A percentile compares a stretch with the other conserved stretches of the same genome.
Conservation (phyloP, 2,797 vertebrate genomes). For the Nyctalus aviator region DNA sequence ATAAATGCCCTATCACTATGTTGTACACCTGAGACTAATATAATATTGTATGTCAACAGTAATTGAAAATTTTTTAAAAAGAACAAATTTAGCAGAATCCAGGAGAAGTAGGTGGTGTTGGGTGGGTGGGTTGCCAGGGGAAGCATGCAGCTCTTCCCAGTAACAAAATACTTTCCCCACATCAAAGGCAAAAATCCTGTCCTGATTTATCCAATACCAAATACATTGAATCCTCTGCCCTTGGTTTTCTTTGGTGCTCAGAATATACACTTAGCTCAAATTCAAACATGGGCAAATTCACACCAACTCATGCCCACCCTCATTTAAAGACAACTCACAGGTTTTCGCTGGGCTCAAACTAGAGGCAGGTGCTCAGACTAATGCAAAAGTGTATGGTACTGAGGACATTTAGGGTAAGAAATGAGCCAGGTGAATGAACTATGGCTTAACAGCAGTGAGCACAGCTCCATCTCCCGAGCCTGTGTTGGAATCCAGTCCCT, state of each 20-base stretch:
- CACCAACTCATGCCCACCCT: fast-evolving
- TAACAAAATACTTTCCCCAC: neutral
- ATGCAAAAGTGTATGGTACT: neutral
- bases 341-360: neutral
- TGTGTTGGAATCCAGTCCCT: neutral
- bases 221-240: neutral
- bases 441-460: fast-evolving
- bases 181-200: neutral
- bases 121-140: neutral
- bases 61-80: neutral
- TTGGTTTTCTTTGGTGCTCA: neutral
- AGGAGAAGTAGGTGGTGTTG: neutral
- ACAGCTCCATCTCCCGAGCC: neutral
- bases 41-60: neutral
- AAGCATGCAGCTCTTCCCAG: neutral
- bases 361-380: neutral
- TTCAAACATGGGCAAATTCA: neutral
- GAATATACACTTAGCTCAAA: neutral
- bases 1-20: neutral
- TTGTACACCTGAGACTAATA: neutral
- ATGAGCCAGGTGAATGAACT: neutral
- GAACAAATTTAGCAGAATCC: neutral
- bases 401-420: neutral
- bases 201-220: neutral
- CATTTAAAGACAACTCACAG: neutral